A percentile compares a stretch with the other conserved stretches of the same genome.
Conservation (phyloP, 2,888 invertebrate species). For the Galerucella calmariensis region DNA sequence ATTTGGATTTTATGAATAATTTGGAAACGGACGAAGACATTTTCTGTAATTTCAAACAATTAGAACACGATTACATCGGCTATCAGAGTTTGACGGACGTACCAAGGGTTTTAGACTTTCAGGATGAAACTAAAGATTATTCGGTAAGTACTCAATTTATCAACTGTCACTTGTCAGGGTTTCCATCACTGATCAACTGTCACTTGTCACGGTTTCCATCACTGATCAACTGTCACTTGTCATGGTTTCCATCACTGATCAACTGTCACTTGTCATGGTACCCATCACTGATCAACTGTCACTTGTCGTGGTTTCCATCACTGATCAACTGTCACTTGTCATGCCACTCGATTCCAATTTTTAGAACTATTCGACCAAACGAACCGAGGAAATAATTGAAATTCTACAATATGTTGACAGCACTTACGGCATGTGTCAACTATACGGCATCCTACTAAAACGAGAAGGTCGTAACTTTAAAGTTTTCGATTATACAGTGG, state of each 20-base stretch:
- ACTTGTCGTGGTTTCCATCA: background rate
- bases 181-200: background rate
- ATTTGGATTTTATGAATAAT: constrained; percentile 95
- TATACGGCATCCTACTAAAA: constrained; percentile 84
- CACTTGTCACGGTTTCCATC: too few species aligned
- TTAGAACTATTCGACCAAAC: constrained; percentile 72
- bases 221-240: too few species aligned
- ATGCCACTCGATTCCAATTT: constrained; percentile 41
- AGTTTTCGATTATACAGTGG: constrained; percentile 72
- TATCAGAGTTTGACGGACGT: constrained; percentile 97
- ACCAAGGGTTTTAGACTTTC: constrained; percentile 81
- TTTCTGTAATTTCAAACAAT: constrained; percentile 86
- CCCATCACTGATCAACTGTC: background rate
- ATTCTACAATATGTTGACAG: constrained; percentile 77
- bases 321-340: background rate
- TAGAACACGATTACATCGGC: constrained; percentile 91
- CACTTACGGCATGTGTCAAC: constrained; percentile 82
- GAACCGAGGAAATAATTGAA: constrained; percentile 80
- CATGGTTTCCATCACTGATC: too few species aligned
- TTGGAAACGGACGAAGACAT: constrained; percentile 74
- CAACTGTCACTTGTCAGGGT: background rate
- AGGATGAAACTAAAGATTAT: constrained; percentile 70
- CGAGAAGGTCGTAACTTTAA: constrained; percentile 85
- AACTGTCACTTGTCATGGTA: background rate
- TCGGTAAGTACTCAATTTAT: constrained; percentile 50